Evolutionary conservation across 2,888 invertebrate species (phyloP).

Genomic region (Microdon myrmicae): DNA sequence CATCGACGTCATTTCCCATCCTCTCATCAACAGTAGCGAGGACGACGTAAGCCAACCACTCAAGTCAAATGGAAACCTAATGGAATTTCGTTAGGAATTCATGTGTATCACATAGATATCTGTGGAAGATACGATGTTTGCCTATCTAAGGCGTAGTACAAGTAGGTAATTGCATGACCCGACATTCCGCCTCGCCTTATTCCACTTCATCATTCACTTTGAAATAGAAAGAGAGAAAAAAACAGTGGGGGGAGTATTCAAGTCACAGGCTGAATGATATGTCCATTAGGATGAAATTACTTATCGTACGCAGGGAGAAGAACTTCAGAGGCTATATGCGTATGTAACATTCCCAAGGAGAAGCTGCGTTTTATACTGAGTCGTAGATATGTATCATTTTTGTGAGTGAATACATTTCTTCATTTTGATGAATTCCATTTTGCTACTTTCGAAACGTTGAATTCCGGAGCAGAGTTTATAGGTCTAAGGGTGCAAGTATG

Average conservation of each 20-base stretch:
- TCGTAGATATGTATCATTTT: slow-evolving; percentile 5
- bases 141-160: slow-evolving; percentile 49
- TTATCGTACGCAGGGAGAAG: slow-evolving; percentile 25
- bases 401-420: slow-evolving; percentile 21
- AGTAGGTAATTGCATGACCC: slow-evolving; percentile 52
- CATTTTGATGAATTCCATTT: slow-evolving; percentile 46
- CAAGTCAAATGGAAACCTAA: slow-evolving; percentile 50
- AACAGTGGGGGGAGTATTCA: slow-evolving; percentile 24
- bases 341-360: slow-evolving; percentile 8
- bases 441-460: slow-evolving; percentile 34
- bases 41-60: slow-evolving; percentile 37
- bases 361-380: slow-evolving; percentile 5
- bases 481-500: too few species aligned
- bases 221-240: too few species aligned
- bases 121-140: slow-evolving; percentile 47
- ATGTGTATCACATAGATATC: slow-evolving; percentile 48
- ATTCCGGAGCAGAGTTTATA: slow-evolving; percentile 42
- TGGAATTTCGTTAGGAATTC: slow-evolving; percentile 52
- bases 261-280: slow-evolving; percentile 40
- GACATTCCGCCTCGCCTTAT: slow-evolving; percentile 33
- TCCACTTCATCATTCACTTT: slow-evolving; percentile 16
- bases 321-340: too few species aligned
- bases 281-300: slow-evolving; percentile 51
- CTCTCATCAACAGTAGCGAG: slow-evolving; percentile 3
- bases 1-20: slow-evolving; percentile 8